A percentile compares a stretch with the other conserved stretches of the same genome.
These are phyloP conservation scores for Calypte anna DNA, from an alignment of 2,113 vertebrate species.

Conservation along the genomic window DNA sequence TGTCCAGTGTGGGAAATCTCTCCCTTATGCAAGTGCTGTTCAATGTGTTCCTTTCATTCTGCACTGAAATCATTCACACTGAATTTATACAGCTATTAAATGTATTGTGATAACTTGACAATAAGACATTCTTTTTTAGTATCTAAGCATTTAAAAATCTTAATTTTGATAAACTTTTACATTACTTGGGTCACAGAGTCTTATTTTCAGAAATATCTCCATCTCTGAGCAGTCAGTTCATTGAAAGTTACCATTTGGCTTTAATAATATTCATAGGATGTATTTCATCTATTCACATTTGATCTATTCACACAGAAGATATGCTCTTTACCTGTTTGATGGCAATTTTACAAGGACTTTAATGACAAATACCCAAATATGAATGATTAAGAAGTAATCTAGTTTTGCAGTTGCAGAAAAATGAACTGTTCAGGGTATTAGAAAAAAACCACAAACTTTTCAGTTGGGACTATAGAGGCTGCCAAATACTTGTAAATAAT, in stretches of 20 bases:
- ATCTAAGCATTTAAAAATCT: background rate
- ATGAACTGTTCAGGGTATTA: background rate
- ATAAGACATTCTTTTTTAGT: background rate
- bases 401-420: background rate
- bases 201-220: background rate
- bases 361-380: background rate
- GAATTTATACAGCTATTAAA: background rate
- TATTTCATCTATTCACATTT: constrained; percentile 2
- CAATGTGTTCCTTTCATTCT: background rate
- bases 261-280: background rate
- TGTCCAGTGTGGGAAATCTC: background rate
- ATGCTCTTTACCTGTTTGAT: background rate
- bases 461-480: background rate
- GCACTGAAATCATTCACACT: background rate
- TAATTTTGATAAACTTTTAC: background rate
- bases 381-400: constrained; percentile 15
- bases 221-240: background rate
- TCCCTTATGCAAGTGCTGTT: background rate
- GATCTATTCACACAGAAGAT: background rate
- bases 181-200: background rate
- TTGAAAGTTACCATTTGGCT: background rate
- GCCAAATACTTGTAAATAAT: background rate
- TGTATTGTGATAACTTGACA: background rate
- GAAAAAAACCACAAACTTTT: background rate
- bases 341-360: background rate